Evolutionary conservation across 2,113 vertebrate genomes (phyloP), one percentile per base, ranked within the genome.

Genomic region (Albula goreensis): DNA sequence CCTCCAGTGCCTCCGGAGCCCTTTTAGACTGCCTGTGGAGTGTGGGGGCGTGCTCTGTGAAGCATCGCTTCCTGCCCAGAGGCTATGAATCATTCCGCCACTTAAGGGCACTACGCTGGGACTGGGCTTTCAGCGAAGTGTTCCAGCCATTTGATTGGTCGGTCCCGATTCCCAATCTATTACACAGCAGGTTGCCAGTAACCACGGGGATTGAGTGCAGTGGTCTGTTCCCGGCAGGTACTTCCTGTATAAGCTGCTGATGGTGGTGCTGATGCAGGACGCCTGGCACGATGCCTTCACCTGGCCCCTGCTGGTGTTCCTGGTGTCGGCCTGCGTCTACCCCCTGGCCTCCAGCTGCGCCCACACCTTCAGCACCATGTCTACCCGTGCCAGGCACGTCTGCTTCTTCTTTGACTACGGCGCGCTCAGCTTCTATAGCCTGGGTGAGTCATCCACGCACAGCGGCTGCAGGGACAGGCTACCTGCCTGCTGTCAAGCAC

Each of bases 341-440:
- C 97, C 97, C 0, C 90, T 98, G 86, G 95, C 96, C 0, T 98
- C 97, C 53, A 96, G 96, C 93, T 95, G 94, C 0, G 97, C 97
- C 5, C 97, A 98, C 93, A 96, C 97, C 66, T 96, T 97, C 93
- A 97, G 95, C 90, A 93, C 91, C 88, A 96, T 97, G 97, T 97
- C 96, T 5, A 80, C 51, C 1, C 91, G 87, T 0, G 93, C 96
- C 0, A 92, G 96, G 0, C 97, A 97, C 92, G 93, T 97, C 90
- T 97, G 96, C 92, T 98, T 95, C 94, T 98, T 97, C 89, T 96
- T 97, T 0, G 97, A 98, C 83, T 98, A 98, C 0, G 95, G 92
- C 0, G 96, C 96, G 0, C 93, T 98, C 77, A 96, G 96, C 85
- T 88, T 95, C 70, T 97, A 98, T 94, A 95, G 96, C 78, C 88